Conservation (phyloP, 2,888 invertebrate species). For the Drosophila setosimentum region DNA sequence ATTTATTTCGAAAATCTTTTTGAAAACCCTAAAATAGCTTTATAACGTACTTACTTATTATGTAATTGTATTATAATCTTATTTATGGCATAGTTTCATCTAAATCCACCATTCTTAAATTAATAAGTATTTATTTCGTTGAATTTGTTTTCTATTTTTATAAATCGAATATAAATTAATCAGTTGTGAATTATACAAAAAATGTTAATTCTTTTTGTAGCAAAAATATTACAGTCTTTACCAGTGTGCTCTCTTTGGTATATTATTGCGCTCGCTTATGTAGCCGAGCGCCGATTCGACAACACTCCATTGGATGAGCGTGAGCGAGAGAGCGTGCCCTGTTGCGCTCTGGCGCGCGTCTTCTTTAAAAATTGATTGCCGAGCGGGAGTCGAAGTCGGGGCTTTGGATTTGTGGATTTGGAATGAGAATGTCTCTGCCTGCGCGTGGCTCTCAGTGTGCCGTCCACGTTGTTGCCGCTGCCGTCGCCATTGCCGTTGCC, state of each 20-base stretch:
- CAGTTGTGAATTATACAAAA: neutral
- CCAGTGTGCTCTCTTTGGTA: constrained; percentile 52
- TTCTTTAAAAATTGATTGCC: constrained; percentile 78
- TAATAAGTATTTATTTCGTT: neutral
- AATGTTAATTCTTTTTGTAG: neutral
- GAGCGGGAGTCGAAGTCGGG: constrained; percentile 49
- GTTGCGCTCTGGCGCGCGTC: constrained; percentile 78
- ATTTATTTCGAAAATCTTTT: neutral
- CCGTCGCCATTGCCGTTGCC: constrained; percentile 40
- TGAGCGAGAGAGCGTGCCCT: constrained; percentile 65
- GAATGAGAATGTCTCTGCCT: constrained; percentile 65
- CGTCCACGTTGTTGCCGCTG: constrained; percentile 17
- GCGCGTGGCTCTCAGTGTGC: constrained; percentile 76
- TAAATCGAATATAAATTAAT: neutral
- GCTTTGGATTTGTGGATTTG: constrained; percentile 51
- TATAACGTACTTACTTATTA: neutral
- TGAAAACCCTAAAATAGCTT: neutral
- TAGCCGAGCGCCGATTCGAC: constrained; percentile 18
- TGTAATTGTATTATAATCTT: neutral
- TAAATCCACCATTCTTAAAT: neutral
- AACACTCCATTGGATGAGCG: constrained; percentile 38
- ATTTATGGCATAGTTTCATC: neutral
- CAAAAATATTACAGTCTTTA: neutral
- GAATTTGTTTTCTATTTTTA: neutral
- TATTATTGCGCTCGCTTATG: constrained; percentile 38